Base-by-base conservation (phyloP, 2,888 invertebrate genomes). In the Drosophila birchii region DNA sequence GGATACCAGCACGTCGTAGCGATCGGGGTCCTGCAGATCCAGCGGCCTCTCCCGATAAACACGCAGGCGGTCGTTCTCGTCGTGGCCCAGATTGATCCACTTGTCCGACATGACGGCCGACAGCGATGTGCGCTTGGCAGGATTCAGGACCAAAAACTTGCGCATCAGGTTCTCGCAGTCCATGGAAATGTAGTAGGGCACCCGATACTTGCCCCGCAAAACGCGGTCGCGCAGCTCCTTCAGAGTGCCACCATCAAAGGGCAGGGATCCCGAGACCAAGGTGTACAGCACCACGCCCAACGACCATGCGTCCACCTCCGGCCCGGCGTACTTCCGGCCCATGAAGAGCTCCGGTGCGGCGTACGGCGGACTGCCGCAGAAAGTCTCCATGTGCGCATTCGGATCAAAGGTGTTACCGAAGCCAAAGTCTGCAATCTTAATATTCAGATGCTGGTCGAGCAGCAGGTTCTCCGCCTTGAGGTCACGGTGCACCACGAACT, bases 121-220 rank as follows among this genome's bases (percentile, higher is more conserved):
- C 89, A 99, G 94, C 58, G 98, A 97, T 82, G 98, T 98, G 86
- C 99, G 95, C 94, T 99, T 98, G 87, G 96, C 96, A 80, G 99
- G 99, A 94, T 99, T 99, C 92, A 99, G 95, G 88, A 99, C 99
- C 90, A 99, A 95, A 94, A 99, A 99, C 94, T 99, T 99, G 94
- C 99, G 99, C 91, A 99, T 95, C 84, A 99, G 95, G 93, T 98
- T 98, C 94, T 99, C 99, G 94, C 99, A 99, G 94, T 99, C 99
- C 86, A 99, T 99, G 81, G 99, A 99, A 98, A 99, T 99, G 95
- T 99, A 99, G 95, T 99, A 99, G 75, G 99, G 99, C 93, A 99
- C 99, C 92, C 94, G 94, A 93, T 99, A 99, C 94, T 99, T 99
- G 84, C 99, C 99, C 79, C 99, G 95, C 81, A 99, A 95, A 82